Conservation (phyloP, 2,888 invertebrate genomes). For the Patella depressa region DNA sequence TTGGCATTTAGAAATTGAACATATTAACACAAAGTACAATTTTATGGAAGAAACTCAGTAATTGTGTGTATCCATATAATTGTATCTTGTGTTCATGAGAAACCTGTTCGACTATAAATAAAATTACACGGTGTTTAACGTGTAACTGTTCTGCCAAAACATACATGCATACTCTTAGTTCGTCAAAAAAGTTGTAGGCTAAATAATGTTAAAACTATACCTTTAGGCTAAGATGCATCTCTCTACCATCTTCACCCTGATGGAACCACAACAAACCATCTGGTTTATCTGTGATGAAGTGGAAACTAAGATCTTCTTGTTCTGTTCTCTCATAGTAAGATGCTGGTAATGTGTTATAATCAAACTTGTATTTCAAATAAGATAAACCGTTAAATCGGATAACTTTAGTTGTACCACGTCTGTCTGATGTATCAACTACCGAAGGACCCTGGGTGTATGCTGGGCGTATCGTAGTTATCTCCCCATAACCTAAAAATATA, state of each 20-base stretch:
- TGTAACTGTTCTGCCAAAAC: background rate
- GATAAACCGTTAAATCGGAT: conserved; percentile 44
- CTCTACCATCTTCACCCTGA: conserved; percentile 44
- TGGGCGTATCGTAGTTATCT: conserved; percentile 26
- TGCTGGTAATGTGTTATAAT: conserved; percentile 32
- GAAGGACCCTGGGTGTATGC: background rate
- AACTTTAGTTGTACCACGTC: conserved; percentile 38
- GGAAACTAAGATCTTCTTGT: conserved; percentile 51
- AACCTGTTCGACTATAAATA: no score
- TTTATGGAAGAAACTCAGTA: no score
- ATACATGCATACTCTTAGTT: background rate
- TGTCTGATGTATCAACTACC: conserved; percentile 19
- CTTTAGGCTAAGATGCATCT: conserved; percentile 61
- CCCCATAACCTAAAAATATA: conserved; percentile 38
- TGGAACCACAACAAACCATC: conserved; percentile 66
- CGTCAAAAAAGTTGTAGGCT: background rate
- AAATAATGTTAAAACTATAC: conserved; percentile 37
- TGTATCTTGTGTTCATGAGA: no score
- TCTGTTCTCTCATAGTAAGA: conserved; percentile 41
- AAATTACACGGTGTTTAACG: background rate
- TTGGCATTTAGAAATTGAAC: no score
- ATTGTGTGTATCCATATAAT: no score
- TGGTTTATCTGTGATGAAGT: conserved; percentile 53
- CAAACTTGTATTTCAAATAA: conserved; percentile 55
- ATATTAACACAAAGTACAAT: no score